A percentile compares a stretch with the other conserved stretches of the same genome.
phyloP scores from a whole-genome alignment of 2,888 invertebrate species.

The Melanotus villosus region DNA sequence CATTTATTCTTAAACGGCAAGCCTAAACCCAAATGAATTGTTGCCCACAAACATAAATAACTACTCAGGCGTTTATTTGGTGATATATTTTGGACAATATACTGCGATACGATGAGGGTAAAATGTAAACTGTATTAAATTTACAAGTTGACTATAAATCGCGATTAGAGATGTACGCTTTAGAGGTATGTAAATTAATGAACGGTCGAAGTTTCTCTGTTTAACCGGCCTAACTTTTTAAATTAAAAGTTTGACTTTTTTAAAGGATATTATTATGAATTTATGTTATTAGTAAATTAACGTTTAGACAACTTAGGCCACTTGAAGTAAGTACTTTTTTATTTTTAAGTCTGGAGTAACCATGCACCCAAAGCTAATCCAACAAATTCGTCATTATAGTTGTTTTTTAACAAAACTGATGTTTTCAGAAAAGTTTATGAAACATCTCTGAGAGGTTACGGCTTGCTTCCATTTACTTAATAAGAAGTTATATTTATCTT shows the following conservation, averaged over 20 bases:
- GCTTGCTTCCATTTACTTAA: slow-evolving; percentile 21
- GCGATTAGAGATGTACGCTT: slow-evolving; percentile 12
- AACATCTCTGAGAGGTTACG: slow-evolving; percentile 2
- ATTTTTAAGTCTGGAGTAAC: too few relatives aligned
- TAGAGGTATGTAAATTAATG: not conserved
- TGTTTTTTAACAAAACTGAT: too few relatives aligned
- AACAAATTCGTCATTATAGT: too few relatives aligned
- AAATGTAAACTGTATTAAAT: slow-evolving; percentile 28
- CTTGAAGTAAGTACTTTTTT: too few relatives aligned
- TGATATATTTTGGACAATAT: slow-evolving; percentile 18
- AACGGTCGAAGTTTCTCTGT: not conserved
- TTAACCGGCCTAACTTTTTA: not conserved
- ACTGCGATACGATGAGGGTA: slow-evolving; percentile 10
- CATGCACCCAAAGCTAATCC: too few relatives aligned
- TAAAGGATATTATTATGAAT: too few relatives aligned
- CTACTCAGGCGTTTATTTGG: slow-evolving; percentile 13
- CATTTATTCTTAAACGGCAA: slow-evolving; percentile 12
- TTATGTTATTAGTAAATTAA: too few relatives aligned
- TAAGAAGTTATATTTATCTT: slow-evolving; percentile 25
- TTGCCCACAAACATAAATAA: slow-evolving; percentile 19
- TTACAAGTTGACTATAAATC: slow-evolving; percentile 16
- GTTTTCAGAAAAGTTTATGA: slow-evolving; percentile 6
- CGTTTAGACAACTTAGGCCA: too few relatives aligned
- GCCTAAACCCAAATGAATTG: slow-evolving; percentile 20
- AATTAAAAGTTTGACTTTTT: too few relatives aligned